These are phyloP conservation scores for Allacma fusca DNA, from an alignment of 2,888 invertebrate genomes.

Conservation along the genomic window DNA sequence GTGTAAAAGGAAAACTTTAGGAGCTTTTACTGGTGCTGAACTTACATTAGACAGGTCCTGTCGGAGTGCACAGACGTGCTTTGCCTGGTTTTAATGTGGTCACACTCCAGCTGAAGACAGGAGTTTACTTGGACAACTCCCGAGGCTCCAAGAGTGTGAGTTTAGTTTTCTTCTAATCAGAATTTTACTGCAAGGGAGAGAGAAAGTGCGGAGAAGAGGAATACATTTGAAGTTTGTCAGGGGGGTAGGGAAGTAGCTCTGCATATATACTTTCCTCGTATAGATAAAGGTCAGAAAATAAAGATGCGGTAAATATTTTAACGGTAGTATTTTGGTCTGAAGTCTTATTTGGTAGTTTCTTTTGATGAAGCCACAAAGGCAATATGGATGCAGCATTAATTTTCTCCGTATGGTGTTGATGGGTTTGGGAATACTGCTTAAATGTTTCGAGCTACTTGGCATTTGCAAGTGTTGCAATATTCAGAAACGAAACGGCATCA, in stretches of 20 bases:
- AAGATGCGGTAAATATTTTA: conserved; percentile 57
- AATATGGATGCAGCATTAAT: conserved; percentile 54
- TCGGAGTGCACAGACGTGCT: neutral
- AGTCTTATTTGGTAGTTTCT: conserved; percentile 56
- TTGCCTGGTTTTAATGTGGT: conserved; percentile 25
- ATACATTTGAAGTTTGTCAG: conserved; percentile 45
- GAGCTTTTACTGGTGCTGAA: neutral
- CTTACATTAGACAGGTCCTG: neutral
- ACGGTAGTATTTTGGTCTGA: conserved; percentile 52
- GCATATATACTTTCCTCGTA: conserved; percentile 21
- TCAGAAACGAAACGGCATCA: conserved; percentile 50
- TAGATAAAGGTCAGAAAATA: conserved; percentile 55
- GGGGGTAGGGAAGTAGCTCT: conserved; percentile 20
- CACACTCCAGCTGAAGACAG: conserved; percentile 22
- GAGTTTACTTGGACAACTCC: conserved; percentile 10
- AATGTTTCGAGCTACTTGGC: conserved; percentile 42
- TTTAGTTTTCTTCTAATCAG: neutral
- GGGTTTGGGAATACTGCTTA: conserved; percentile 50
- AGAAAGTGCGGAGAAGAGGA: conserved; percentile 27
- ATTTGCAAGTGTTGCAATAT: conserved; percentile 49
- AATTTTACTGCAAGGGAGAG: neutral
- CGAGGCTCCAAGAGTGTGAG: neutral
- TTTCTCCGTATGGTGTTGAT: conserved; percentile 59
- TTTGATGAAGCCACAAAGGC: conserved; percentile 60
- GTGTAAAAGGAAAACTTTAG: conserved; percentile 27